Evolutionary conservation across 2,888 invertebrate species (phyloP).

Genomic region (Crematogaster levior): DNA sequence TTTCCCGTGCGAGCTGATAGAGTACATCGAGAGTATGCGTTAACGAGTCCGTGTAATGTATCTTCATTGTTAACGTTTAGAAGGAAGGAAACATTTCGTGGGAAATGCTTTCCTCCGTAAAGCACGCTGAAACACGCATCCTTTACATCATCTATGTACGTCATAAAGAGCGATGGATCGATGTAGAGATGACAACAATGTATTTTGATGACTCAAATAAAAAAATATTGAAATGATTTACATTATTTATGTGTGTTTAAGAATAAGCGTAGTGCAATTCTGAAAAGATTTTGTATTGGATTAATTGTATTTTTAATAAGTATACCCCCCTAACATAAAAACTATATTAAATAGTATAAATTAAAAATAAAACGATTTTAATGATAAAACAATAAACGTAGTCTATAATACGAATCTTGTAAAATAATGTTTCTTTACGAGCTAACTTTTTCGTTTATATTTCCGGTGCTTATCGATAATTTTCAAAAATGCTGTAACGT

Average conservation of each 20-base stretch:
- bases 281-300: neutral
- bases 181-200: neutral
- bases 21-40: constrained; percentile 43
- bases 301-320: neutral
- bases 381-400: neutral
- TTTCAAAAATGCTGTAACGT: neutral
- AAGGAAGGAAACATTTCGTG: constrained; percentile 34
- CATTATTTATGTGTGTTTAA: neutral
- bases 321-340: neutral
- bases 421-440: neutral
- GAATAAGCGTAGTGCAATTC: neutral
- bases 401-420: neutral
- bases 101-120: constrained; percentile 1
- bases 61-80: constrained; percentile 47
- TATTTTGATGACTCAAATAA: neutral
- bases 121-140: neutral
- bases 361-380: neutral
- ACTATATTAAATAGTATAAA: neutral
- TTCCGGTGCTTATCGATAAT: neutral
- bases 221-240: neutral
- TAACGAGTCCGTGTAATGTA: constrained; percentile 48
- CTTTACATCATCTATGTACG: neutral
- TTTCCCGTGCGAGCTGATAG: constrained; percentile 43
- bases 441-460: neutral
- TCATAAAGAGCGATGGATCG: neutral